A percentile compares a stretch with the other conserved stretches of the same genome.
phyloP scores from a whole-genome alignment of 2,113 vertebrate species.

The Equus quagga region DNA sequence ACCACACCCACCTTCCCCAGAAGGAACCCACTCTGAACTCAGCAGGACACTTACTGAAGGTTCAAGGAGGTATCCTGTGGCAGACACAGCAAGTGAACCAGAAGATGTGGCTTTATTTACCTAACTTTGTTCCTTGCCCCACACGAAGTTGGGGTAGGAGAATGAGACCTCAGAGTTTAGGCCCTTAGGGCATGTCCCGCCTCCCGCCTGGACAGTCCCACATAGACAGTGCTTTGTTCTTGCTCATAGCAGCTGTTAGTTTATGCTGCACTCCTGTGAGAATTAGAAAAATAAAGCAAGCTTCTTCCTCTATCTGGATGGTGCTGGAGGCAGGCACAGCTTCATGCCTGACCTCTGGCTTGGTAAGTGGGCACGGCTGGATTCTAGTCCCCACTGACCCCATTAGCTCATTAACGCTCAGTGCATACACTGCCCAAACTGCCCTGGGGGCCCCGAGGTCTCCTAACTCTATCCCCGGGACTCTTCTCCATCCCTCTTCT shows the following conservation, averaged over 20 bases:
- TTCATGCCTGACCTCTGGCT: neutral
- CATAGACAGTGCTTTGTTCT: neutral
- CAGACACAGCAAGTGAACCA: neutral
- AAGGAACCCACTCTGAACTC: conserved; percentile 36
- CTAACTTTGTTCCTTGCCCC: neutral
- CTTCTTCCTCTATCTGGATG: neutral
- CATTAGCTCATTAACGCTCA: rapidly evolving
- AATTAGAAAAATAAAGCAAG: neutral
- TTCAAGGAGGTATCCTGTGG: neutral
- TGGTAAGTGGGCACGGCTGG: no score
- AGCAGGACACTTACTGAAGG: neutral
- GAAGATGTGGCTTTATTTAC: conserved; percentile 16
- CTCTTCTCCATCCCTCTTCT: neutral
- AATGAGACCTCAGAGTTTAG: neutral
- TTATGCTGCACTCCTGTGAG: neutral
- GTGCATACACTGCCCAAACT: rapidly evolving
- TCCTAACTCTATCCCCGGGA: neutral
- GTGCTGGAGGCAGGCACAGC: neutral
- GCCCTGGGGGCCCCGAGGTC: rapidly evolving
- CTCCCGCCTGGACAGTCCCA: neutral
- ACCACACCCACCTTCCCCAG: neutral
- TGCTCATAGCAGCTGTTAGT: neutral
- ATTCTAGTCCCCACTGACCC: no score
- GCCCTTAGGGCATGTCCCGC: neutral
- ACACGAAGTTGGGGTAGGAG: neutral